These are phyloP conservation scores for Myopa testacea DNA, from an alignment of 2,888 invertebrate species.

Conservation along the genomic window DNA sequence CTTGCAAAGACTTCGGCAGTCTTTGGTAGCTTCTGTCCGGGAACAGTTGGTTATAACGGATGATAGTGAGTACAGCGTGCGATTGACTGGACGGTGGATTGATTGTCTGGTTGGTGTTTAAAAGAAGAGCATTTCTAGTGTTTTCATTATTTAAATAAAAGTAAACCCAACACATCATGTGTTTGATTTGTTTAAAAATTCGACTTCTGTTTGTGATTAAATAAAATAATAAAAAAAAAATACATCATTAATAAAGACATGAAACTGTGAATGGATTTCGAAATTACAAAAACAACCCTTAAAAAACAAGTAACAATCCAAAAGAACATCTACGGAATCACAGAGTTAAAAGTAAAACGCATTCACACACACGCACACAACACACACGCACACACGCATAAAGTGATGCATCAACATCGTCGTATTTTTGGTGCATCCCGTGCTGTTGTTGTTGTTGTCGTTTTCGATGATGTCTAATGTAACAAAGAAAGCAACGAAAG, in stretches of 20 bases:
- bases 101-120: background rate
- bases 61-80: background rate
- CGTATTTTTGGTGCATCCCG: no score
- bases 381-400: background rate
- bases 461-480: background rate
- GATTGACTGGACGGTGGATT: background rate
- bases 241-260: background rate
- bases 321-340: background rate
- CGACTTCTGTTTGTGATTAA: background rate
- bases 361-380: background rate
- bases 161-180: no score
- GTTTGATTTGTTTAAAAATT: no score
- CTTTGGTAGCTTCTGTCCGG: constrained; percentile 32
- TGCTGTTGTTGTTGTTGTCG: background rate
- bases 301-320: background rate
- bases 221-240: background rate
- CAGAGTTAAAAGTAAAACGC: background rate
- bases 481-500: background rate
- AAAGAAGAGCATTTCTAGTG: constrained; percentile 5
- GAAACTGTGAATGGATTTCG: background rate
- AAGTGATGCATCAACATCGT: no score
- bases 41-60: constrained; percentile 32
- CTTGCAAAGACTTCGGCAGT: constrained; percentile 29
- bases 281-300: constrained; percentile 1
- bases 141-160: no score